Evolutionary conservation across 2,113 vertebrate species (phyloP).

Genomic region (Corythoichthys intestinalis): DNA sequence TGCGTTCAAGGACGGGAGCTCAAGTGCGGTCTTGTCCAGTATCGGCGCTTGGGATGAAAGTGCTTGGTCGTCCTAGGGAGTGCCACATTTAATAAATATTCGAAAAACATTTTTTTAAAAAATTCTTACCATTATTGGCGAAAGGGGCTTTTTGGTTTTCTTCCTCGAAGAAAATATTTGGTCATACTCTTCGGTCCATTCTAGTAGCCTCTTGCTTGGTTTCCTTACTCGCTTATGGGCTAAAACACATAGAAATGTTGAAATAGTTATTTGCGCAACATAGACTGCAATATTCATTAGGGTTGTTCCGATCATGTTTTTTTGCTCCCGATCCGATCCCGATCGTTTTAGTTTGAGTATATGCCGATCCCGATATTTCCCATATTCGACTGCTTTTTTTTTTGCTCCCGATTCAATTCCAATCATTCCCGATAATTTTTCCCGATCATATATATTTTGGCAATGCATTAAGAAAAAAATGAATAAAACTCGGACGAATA

Average conservation of each 20-base stretch:
- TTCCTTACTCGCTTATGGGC: conserved; percentile 91
- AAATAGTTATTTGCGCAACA: not conserved
- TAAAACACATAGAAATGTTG: conserved; percentile 34
- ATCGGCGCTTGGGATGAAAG: conserved; percentile 20
- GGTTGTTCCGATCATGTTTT: too few species aligned
- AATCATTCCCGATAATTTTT: too few species aligned
- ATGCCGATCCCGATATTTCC: too few species aligned
- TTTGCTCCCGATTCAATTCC: too few species aligned
- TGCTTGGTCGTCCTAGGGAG: conserved; percentile 30
- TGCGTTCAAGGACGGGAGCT: conserved; percentile 28
- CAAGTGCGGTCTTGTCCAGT: conserved; percentile 21
- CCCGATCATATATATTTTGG: too few species aligned
- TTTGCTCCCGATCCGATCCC: too few species aligned
- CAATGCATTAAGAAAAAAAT: too few species aligned
- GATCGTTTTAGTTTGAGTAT: too few species aligned
- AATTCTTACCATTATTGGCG: conserved; percentile 78
- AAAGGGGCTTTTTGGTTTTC: conserved; percentile 82
- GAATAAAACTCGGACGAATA: too few species aligned
- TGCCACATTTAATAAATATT: not conserved
- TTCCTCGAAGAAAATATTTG: conserved; percentile 90
- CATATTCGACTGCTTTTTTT: too few species aligned
- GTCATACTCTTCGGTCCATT: conserved; percentile 92
- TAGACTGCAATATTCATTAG: not conserved
- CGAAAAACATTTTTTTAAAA: not conserved
- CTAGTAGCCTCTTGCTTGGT: conserved; percentile 91